Base-by-base conservation (phyloP, 1,140 invertebrate species). In the Himalopsyche phryganea region DNA sequence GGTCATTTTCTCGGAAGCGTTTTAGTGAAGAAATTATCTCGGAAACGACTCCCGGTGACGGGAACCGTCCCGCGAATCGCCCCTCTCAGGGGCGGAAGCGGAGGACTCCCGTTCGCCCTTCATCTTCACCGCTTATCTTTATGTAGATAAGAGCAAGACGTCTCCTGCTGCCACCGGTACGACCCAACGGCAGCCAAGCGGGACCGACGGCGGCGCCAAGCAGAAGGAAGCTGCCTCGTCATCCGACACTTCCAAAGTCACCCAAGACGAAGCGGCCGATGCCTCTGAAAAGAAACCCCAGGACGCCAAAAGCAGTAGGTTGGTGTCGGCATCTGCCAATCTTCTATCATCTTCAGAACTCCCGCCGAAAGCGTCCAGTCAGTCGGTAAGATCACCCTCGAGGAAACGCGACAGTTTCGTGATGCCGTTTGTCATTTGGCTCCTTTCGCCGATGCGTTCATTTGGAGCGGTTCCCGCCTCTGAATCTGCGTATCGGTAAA, bases 351-450 rank as follows among this genome's bases (percentile, higher is more conserved):
- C 35, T 9, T 6, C 10, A 11, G 48, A 71, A 66, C 67, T 63
- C 54, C 67, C 68, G 65, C 65, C 62, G 33, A 67, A 75, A 72
- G 71, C 69, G 69, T 71, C 68, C 23, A 28, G 9, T n/a, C 23
- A 28, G 23, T 28, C 63, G 60, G 66, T 59, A 73, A 73, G 69
- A 69, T 49, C 66, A 70, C 50, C 69, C 23, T 28, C 23, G n/a
- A 28, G 23, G 9, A 9, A 9, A 9, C 9, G 23, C 23, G 23
- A 9, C 23, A 9, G 23, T 9, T 9, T 5, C 23, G 4, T 28
- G 23, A 28, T 9, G 23, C 23, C 23, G 23, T 9, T 28, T 28
- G 23, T 9, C 23, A 9, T 28, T 9, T 28, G 23, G 9, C 23
- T n/a, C n/a, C n/a, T n/a, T n/a, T n/a, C 23, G 23, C 9, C 23